Conservation (phyloP, 2,113 vertebrate species). For the Mesitornis unicolor region DNA sequence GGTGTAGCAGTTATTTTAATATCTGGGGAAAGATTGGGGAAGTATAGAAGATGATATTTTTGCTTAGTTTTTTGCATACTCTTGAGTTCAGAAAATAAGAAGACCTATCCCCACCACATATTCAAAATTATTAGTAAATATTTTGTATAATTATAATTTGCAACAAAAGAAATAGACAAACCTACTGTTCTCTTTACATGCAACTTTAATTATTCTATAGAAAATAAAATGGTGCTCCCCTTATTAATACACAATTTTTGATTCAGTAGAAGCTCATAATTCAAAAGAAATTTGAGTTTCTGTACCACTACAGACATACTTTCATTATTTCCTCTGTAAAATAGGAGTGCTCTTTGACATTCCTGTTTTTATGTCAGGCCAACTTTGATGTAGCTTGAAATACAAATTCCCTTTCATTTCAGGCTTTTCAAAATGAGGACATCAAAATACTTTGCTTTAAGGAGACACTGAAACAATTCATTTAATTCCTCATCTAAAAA, state of each 20-base stretch:
- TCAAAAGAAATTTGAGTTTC: neutral
- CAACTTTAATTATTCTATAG: neutral
- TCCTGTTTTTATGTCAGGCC: neutral
- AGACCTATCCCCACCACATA: neutral
- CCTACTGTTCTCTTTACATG: neutral
- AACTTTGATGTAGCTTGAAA: neutral
- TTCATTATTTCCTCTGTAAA: neutral
- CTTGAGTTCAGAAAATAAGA: neutral
- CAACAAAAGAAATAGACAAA: neutral
- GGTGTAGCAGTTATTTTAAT: slow-evolving; percentile 26
- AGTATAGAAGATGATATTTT: neutral
- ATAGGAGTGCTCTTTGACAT: neutral
- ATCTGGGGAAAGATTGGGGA: neutral
- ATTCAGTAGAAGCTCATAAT: neutral
- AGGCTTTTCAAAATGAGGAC: neutral
- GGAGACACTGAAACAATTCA: neutral
- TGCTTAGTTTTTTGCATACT: neutral
- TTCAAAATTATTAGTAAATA: neutral
- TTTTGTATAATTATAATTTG: neutral
- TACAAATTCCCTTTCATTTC: neutral
- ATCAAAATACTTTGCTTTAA: neutral
- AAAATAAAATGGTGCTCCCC: neutral
- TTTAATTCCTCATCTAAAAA: neutral
- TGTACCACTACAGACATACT: neutral
- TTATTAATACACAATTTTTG: neutral